Conservation (phyloP, 2,888 invertebrate species). For the Ectobius pallidus region DNA sequence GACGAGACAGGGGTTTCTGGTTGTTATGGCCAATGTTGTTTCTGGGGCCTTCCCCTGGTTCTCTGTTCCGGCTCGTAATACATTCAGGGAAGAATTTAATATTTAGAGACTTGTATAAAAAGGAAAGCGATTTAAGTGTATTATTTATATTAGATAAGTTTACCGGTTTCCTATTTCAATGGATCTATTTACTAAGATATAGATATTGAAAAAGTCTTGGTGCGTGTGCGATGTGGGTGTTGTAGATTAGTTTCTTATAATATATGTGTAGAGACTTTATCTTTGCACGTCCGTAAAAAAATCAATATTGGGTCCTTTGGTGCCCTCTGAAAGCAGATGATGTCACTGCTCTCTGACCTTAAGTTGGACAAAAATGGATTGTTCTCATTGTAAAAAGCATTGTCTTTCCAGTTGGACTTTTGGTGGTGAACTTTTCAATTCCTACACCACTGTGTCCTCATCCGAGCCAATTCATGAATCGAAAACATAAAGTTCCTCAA, state of each 20-base stretch:
- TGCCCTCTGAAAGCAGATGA: background rate
- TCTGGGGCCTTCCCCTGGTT: conserved; percentile 50
- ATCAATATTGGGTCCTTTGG: background rate
- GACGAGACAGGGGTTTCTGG: conserved; percentile 45
- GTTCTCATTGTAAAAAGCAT: background rate
- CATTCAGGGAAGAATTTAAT: conserved; percentile 45
- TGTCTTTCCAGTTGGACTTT: background rate
- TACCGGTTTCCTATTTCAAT: conserved; percentile 36
- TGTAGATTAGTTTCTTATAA: conserved; percentile 25
- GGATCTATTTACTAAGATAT: conserved; percentile 35
- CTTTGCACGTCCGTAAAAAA: conserved; percentile 12
- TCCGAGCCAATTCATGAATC: conserved; percentile 26
- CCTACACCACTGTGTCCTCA: background rate
- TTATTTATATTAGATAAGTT: conserved; percentile 40
- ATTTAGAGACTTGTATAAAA: conserved; percentile 39
- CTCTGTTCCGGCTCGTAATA: conserved; percentile 41
- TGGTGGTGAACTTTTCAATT: background rate
- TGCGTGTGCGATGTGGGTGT: conserved; percentile 25
- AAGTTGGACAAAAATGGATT: background rate
- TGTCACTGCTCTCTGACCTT: background rate
- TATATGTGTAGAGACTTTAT: conserved; percentile 25
- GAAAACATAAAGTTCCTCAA: conserved; percentile 41
- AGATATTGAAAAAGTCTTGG: conserved; percentile 24
- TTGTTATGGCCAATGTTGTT: conserved; percentile 47
- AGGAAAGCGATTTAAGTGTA: conserved; percentile 36